A percentile compares a stretch with the other conserved stretches of the same genome.
Evolutionary conservation across 2,797 vertebrate species (phyloP).

Genomic region (Denticeps clupeoides): DNA sequence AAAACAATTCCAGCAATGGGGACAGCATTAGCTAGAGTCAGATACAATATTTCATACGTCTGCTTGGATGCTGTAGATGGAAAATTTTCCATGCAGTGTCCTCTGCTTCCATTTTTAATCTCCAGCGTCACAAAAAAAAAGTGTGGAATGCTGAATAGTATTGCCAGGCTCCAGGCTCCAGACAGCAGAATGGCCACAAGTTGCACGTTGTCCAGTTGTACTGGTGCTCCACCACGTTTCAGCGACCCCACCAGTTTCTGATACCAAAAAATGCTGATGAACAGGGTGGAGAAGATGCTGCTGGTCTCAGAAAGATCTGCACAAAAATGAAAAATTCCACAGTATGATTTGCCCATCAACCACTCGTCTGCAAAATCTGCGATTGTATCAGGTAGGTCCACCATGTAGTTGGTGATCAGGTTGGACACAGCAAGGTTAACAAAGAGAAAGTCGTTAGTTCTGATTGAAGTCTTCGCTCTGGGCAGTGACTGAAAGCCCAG

Average conservation of each 20-base stretch:
- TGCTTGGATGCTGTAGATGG: constrained; percentile 19
- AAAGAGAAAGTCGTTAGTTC: constrained; percentile 58
- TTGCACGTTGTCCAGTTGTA: constrained; percentile 48
- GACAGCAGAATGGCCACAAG: constrained; percentile 40
- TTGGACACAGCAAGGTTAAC: constrained; percentile 63
- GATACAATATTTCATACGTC: constrained; percentile 44
- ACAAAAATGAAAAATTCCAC: constrained; percentile 48
- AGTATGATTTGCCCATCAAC: constrained; percentile 52
- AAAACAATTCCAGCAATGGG: constrained; percentile 51
- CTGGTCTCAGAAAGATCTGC: constrained; percentile 59
- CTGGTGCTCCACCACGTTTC: constrained; percentile 45
- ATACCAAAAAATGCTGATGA: constrained; percentile 63
- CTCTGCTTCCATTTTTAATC: constrained; percentile 26
- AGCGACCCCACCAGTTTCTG: constrained; percentile 64
- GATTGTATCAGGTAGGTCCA: constrained; percentile 58
- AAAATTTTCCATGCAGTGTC: constrained; percentile 40
- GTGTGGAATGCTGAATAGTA: constrained; percentile 48
- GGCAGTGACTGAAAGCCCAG: constrained; percentile 52
- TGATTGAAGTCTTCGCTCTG: constrained; percentile 31
- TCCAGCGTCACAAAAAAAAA: constrained; percentile 38
- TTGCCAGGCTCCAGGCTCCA: constrained; percentile 50
- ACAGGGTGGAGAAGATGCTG: constrained; percentile 63
- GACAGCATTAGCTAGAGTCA: constrained; percentile 48
- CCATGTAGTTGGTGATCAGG: constrained; percentile 64
- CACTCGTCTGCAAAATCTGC: constrained; percentile 43